phyloP scores from a whole-genome alignment of 2,113 vertebrate species.

The Carollia perspicillata region DNA sequence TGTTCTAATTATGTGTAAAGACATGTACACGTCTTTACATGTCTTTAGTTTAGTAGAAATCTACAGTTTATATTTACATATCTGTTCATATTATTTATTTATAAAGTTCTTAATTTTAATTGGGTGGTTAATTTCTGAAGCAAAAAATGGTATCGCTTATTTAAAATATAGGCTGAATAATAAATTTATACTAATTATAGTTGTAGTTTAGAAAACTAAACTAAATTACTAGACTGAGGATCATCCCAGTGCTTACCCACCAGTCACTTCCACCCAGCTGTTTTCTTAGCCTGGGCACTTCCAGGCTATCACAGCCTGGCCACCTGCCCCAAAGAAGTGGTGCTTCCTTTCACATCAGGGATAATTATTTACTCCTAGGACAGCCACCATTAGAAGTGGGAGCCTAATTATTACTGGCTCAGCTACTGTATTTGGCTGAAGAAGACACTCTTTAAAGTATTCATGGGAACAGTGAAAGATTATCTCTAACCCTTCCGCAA shows the following conservation, averaged over 20 bases:
- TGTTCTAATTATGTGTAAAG: not conserved
- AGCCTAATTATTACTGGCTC: not conserved
- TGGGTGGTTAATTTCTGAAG: not conserved
- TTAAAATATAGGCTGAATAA: not conserved
- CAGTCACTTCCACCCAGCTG: not conserved
- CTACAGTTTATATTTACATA: not conserved
- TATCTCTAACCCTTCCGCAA: not conserved
- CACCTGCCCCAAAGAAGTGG: not conserved
- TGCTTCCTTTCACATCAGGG: not conserved
- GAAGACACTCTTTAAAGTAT: not conserved
- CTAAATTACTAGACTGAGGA: not conserved
- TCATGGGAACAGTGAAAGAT: not conserved
- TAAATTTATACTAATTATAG: not conserved
- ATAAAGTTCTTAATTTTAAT: not conserved
- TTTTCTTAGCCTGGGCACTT: not conserved
- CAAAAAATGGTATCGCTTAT: not conserved
- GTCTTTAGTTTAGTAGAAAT: no score
- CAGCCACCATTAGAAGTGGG: not conserved
- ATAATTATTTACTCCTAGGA: not conserved
- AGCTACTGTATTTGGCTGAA: not conserved
- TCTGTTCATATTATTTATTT: slow-evolving; percentile 3
- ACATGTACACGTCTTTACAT: no score
- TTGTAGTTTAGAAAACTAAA: not conserved
- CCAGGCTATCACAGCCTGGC: not conserved
- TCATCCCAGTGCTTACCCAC: not conserved